Base-by-base conservation (phyloP, 2,797 vertebrate species). In the Sebastes flavidus region DNA sequence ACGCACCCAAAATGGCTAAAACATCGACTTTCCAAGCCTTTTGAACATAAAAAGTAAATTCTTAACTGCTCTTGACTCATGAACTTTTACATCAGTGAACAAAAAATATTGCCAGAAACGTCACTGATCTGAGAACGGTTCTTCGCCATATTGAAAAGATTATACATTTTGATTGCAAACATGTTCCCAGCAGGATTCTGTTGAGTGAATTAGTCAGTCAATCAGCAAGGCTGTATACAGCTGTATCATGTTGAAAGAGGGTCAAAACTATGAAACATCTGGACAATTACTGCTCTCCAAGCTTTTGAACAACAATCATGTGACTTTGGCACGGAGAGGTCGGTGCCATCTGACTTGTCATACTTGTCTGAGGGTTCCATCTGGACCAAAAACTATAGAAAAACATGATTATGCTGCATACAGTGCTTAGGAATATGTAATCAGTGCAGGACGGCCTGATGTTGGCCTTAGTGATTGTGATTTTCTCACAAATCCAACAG, bases 201-300 rank as follows among this genome's bases (percentile, higher is more conserved):
- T 85, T 83, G 78, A 91, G 65, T 71, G 86, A 89, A 90, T 89
- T 85, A 91, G 88, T 77, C 85, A 90, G 90, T 92, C 92, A 90
- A 87, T 94, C 92, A 92, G 86, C 75, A 77, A 62, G 80, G 69
- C 86, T 87, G 84, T 87, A 83, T 76, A 88, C 88, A 90, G 89
- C 87, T 90, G 89, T 74, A 86, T 93, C 79, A 89, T 86, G 91
- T 90, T 90, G 87, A 92, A 89, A 88, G 82, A 78, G 71, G 84
- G 82, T 87, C 87, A 84, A 24, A 85, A 80, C 77, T 80, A 72
- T 54, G 74, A 86, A 90, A 89, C 92, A 94, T 93, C 92, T 94
- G 94, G 89, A 86, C 86, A 85, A 88, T 93, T 91, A 89, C 81
- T 87, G 82, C 82, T 82, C 88, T 83, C 52, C 65, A 24, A 61